These are phyloP conservation scores for Strongylocentrotus purpuratus DNA, from an alignment of 35 echinoderm and acorn worm species.

Conservation along the genomic window DNA sequence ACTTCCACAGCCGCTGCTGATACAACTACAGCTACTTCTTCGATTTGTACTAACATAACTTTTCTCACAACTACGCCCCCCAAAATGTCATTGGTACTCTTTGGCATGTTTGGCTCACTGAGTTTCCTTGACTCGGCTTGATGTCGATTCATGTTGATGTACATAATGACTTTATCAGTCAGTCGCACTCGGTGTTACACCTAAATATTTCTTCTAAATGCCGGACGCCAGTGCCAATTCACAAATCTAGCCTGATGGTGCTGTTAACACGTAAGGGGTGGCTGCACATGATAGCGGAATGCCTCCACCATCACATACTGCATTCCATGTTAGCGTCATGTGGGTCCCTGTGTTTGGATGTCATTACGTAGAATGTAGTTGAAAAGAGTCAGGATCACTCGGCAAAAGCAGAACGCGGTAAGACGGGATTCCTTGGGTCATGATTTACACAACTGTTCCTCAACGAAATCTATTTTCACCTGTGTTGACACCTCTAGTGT, in stretches of 20 bases:
- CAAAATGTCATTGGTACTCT: no score
- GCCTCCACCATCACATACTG: not conserved
- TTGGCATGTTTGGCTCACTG: no score
- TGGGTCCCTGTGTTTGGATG: not conserved
- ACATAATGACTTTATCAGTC: not conserved
- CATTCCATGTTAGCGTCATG: not conserved
- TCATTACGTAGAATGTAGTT: not conserved
- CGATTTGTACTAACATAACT: not conserved
- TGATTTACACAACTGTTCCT: not conserved
- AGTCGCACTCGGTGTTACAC: not conserved
- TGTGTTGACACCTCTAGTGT: not conserved
- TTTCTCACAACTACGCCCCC: not conserved
- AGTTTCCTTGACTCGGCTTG: not conserved
- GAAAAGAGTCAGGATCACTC: not conserved
- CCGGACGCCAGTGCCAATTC: not conserved
- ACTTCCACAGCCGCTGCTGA: not conserved
- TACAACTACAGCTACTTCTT: no score
- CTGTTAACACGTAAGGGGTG: not conserved
- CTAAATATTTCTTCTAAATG: not conserved
- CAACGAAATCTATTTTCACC: not conserved
- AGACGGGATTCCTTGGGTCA: not conserved
- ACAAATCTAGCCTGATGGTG: not conserved
- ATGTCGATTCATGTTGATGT: not conserved
- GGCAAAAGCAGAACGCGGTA: not conserved
- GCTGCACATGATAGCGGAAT: not conserved